phyloP scores from a whole-genome alignment of 2,888 invertebrate species.

The Mythimna impura region DNA sequence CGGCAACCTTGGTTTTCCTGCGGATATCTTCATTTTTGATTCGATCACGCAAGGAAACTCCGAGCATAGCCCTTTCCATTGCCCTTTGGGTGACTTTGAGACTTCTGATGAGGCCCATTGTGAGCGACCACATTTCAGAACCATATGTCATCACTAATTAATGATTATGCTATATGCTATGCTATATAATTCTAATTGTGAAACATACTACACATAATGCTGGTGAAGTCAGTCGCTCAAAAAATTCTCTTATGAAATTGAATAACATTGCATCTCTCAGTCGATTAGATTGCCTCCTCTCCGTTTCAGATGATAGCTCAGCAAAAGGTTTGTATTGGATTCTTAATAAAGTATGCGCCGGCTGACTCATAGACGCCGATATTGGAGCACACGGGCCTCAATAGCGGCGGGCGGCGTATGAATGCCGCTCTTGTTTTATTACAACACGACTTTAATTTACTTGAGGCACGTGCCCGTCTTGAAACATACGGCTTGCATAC shows the following conservation, averaged over 20 bases:
- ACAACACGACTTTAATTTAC: conserved; percentile 47
- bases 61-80: no score
- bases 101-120: no score
- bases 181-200: no score
- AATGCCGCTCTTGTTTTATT: conserved; percentile 39
- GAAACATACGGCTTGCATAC: conserved; percentile 22
- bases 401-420: conserved; percentile 4
- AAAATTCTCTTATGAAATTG: not conserved
- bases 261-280: conserved; percentile 4
- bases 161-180: no score
- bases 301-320: conserved; percentile 20
- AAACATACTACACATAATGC: no score
- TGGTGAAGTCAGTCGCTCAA: no score
- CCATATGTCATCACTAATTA: no score
- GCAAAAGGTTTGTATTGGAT: conserved; percentile 41
- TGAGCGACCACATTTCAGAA: no score
- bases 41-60: no score
- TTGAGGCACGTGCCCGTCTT: conserved; percentile 23
- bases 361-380: conserved; percentile 40
- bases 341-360: conserved; percentile 53
- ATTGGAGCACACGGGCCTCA: conserved; percentile 42
- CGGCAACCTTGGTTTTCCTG: no score
- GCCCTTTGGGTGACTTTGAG: no score
- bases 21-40: no score
- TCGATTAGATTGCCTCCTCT: not conserved